Evolutionary conservation across 1,140 invertebrate genomes (phyloP).

Genomic region (Polyergus mexicanus): DNA sequence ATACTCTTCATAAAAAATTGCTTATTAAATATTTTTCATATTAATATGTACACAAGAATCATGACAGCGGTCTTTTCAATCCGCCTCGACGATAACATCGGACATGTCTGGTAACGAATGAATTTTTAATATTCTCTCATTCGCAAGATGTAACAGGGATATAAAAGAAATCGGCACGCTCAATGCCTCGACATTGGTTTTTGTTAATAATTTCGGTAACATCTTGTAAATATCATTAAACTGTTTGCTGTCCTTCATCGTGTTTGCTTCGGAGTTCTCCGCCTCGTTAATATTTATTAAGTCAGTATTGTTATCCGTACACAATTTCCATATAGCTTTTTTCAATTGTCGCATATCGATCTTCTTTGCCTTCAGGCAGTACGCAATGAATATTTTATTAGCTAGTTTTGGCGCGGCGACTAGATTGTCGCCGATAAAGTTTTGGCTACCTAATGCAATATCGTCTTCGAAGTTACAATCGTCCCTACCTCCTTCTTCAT

Average conservation of each 20-base stretch:
- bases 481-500: conserved; percentile 79
- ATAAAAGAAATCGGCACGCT: conserved; percentile 92
- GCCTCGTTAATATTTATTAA: conserved; percentile 74
- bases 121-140: conserved; percentile 89
- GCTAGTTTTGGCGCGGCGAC: conserved; percentile 87
- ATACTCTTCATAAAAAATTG: too few relatives aligned
- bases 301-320: conserved; percentile 71
- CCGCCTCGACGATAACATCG: conserved; percentile 70
- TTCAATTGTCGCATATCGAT: conserved; percentile 94
- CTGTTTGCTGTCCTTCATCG: conserved; percentile 56
- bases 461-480: conserved; percentile 83
- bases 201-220: conserved; percentile 88
- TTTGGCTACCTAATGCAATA: conserved; percentile 65
- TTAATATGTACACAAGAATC: too few relatives aligned
- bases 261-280: conserved; percentile 77
- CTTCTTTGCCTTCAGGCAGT: conserved; percentile 92
- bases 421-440: conserved; percentile 87
- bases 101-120: conserved; percentile 61
- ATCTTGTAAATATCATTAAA: conserved; percentile 88
- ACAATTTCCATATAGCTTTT: conserved; percentile 89
- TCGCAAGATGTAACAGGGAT: conserved; percentile 92
- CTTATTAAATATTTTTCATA: too few relatives aligned
- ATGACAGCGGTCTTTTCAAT: too few relatives aligned
- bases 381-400: conserved; percentile 90
- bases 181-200: conserved; percentile 90